Evolutionary conservation across 2,797 vertebrate species (phyloP).

Genomic region (Notolabrus celidotus): DNA sequence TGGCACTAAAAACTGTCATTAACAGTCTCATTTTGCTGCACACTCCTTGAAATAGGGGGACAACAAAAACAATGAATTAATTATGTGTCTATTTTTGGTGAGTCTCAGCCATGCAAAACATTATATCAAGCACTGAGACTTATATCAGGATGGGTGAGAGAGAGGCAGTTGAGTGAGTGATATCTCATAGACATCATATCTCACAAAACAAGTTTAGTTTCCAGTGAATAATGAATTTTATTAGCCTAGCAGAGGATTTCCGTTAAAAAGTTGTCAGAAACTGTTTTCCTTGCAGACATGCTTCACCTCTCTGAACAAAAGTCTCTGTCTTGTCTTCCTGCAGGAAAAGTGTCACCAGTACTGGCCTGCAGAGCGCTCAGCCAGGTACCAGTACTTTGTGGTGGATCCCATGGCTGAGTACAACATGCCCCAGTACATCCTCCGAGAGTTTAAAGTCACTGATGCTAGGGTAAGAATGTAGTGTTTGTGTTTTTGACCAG

Average conservation of each 20-base stretch:
- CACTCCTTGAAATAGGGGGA: background rate
- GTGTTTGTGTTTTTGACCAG: background rate
- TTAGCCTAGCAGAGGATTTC: conserved; percentile 23
- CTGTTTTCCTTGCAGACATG: conserved; percentile 4
- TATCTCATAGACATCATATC: conserved; percentile 26
- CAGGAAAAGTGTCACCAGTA: conserved; percentile 99
- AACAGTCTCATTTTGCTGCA: background rate
- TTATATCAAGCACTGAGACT: background rate
- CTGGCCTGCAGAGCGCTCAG: conserved; percentile 97
- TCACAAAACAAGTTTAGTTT: conserved; percentile 17
- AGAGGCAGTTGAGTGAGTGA: conserved; percentile 1
- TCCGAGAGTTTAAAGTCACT: conserved; percentile 98
- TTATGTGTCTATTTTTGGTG: background rate
- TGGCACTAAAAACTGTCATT: background rate
- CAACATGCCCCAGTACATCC: conserved; percentile 99
- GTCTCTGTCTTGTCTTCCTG: conserved; percentile 35
- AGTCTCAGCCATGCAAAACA: conserved; percentile 7
- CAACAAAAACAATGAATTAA: background rate
- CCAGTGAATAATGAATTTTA: conserved; percentile 27
- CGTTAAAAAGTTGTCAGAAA: conserved; percentile 14
- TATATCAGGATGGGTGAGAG: conserved; percentile 6
- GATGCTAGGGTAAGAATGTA: conserved; percentile 93
- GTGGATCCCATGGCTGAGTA: conserved; percentile 99
- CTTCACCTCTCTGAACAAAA: conserved; percentile 32
- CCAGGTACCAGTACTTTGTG: conserved; percentile 98